These are phyloP conservation scores for Cossypha dichroa DNA, from an alignment of 2,797 vertebrate genomes.

Conservation along the genomic window DNA sequence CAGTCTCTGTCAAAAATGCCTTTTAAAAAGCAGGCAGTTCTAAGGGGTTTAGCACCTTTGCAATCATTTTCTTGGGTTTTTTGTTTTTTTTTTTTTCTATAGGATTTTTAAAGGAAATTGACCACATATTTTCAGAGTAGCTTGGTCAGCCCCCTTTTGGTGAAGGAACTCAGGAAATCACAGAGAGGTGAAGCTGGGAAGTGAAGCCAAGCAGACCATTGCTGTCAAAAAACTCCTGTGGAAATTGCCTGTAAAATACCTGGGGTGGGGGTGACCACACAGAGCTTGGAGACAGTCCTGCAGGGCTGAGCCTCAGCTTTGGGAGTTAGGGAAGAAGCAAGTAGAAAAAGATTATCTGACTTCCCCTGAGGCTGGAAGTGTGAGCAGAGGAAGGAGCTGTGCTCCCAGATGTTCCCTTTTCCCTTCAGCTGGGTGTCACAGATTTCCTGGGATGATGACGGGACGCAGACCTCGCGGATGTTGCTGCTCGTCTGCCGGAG, in stretches of 20 bases:
- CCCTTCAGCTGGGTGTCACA: conserved; percentile 2
- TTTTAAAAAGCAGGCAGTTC: neutral
- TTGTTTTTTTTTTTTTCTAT: rapidly evolving
- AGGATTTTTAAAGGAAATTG: neutral
- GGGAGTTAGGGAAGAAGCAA: neutral
- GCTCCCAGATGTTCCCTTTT: neutral
- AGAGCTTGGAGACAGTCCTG: rapidly evolving
- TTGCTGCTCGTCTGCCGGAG: neutral
- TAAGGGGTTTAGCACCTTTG: neutral
- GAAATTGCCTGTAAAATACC: neutral
- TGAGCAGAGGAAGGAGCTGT: neutral
- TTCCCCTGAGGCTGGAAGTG: neutral
- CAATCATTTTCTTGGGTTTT: neutral
- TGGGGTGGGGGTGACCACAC: neutral
- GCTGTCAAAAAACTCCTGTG: neutral
- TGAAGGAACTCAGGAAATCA: neutral
- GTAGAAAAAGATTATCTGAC: neutral
- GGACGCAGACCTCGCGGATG: neutral
- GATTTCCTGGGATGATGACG: neutral
- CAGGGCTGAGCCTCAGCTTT: neutral
- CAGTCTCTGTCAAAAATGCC: neutral
- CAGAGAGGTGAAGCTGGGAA: neutral
- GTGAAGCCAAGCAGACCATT: neutral
- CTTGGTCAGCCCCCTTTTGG: neutral
- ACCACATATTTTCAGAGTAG: neutral